phyloP scores from a whole-genome alignment of 2,888 invertebrate species.

The Sarcophaga variegata region DNA sequence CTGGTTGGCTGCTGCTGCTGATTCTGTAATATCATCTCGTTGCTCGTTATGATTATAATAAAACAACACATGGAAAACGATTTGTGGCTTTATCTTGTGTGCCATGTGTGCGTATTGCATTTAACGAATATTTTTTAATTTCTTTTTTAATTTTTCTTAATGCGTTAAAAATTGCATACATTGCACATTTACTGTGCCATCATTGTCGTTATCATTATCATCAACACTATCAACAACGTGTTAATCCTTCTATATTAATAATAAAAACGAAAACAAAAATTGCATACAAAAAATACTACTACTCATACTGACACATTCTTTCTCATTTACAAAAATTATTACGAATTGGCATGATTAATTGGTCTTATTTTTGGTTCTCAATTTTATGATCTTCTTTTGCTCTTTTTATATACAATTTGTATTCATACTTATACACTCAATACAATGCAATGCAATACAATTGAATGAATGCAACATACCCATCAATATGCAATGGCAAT shows the following conservation, averaged over 20 bases:
- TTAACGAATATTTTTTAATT: slow-evolving; percentile 12
- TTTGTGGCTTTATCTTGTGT: slow-evolving; percentile 67
- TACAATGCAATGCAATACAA: too few species aligned
- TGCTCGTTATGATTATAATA: slow-evolving; percentile 38
- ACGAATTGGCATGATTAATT: slow-evolving; percentile 50
- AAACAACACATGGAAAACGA: slow-evolving; percentile 59
- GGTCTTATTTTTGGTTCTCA: slow-evolving; percentile 48
- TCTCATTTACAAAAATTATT: slow-evolving; percentile 37
- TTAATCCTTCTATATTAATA: slow-evolving; percentile 66
- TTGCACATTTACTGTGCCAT: slow-evolving; percentile 33
- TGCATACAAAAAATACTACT: slow-evolving; percentile 24
- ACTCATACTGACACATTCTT: slow-evolving; percentile 13
- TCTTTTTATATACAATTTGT: slow-evolving; percentile 23
- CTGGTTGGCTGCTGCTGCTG: not conserved
- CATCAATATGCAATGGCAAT: slow-evolving; percentile 27
- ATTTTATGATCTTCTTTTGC: slow-evolving; percentile 2
- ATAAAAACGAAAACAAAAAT: slow-evolving; percentile 13
- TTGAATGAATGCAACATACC: not conserved
- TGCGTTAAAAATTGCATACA: slow-evolving; percentile 13
- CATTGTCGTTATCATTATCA: slow-evolving; percentile 55
- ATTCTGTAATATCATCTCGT: slow-evolving; percentile 33
- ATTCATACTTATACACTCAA: not conserved
- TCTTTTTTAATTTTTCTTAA: slow-evolving; percentile 7
- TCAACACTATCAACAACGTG: slow-evolving; percentile 63
- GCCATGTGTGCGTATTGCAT: slow-evolving; percentile 56